A percentile compares a stretch with the other conserved stretches of the same genome.
Evolutionary conservation across 2,888 invertebrate genomes (phyloP).

Genomic region (Andrena bicolor): DNA sequence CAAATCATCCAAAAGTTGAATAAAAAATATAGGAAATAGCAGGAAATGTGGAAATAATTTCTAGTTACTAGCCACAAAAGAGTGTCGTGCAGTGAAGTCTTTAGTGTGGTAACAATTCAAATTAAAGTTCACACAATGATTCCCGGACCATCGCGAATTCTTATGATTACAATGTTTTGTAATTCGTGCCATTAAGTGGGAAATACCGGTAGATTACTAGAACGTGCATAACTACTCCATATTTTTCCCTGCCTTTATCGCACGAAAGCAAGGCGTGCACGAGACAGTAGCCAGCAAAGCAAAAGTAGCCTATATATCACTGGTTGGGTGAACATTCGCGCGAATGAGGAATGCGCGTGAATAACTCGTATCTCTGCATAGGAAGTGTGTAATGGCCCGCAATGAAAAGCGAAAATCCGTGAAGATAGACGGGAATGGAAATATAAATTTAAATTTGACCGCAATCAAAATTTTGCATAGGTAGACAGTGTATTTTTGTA

Average conservation of each 20-base stretch:
- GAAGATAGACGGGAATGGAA: slow-evolving; percentile 6
- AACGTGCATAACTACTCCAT: neutral
- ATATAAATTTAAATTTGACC: slow-evolving; percentile 15
- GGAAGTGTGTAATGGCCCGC: slow-evolving; percentile 21
- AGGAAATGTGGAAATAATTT: too few species aligned
- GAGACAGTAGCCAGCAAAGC: slow-evolving; percentile 17
- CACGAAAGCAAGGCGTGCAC: neutral
- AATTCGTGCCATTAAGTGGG: neutral
- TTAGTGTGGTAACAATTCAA: neutral
- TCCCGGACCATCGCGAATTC: neutral
- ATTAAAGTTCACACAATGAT: neutral
- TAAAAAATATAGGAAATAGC: too few species aligned
- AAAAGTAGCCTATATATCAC: slow-evolving; percentile 20
- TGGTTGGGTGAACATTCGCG: slow-evolving; percentile 21
- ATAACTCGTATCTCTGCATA: slow-evolving; percentile 27
- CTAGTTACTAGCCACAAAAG: too few species aligned
- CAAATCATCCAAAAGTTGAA: too few species aligned
- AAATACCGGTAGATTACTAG: slow-evolving; percentile 2
- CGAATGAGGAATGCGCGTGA: slow-evolving; percentile 24
- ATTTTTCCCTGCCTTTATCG: slow-evolving; percentile 17
- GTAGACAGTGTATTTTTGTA: neutral
- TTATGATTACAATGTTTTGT: neutral
- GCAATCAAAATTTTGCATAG: neutral
- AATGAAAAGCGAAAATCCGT: slow-evolving; percentile 24
- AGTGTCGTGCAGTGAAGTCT: neutral